Evolutionary conservation across 2,797 vertebrate genomes (phyloP), one percentile per base, ranked within the genome.

Genomic region (Melanotaenia boesemani): DNA sequence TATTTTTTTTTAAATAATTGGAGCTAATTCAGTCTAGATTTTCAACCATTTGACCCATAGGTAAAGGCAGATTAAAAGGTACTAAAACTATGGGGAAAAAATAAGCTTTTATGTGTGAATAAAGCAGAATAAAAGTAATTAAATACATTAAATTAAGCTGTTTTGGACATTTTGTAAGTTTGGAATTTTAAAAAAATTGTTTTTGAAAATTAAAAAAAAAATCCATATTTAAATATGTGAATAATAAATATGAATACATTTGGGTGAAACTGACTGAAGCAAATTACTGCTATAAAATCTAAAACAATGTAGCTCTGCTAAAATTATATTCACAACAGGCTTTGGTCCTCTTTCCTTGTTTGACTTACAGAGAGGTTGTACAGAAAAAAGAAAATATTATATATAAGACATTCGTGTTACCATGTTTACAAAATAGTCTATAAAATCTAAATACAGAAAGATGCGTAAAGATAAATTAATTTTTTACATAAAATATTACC

Each of bases 1-100:
- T 62, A 50, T 13, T 28, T 10, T 37, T 39, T 57, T 67, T 68
- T 69, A 44, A 54, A 32, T 16, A 26, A 58, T 8, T 18, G 34
- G 57, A 46, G 28, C 6, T 30, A 12, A 10, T 5, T 32, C 48
- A 46, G 44, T 3, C 6, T 9, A n/a, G 46, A 50, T n/a, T n/a
- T 50, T 46, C 16, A 18, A 3, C 20, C 15, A 46, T 46, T 46
- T 46, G 5, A 46, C 15, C 15, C 16, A 18, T 18, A 46, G 5
- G 15, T 46, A 46, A 46, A 46, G 15, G 16, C 39, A 41, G 16
- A 46, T 20, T 1, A 1, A 46, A 46, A 46, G 16, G 16, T 46
- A 0, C 16, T 46, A 46, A 20, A 46, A 20, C 16, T 8, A 37
- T 46, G 16, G 44, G 16, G 44, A 20, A 46, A 46, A 6, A 28